These are phyloP conservation scores for Apeltes quadracus DNA, from an alignment of 2,113 vertebrate genomes.

Conservation along the genomic window DNA sequence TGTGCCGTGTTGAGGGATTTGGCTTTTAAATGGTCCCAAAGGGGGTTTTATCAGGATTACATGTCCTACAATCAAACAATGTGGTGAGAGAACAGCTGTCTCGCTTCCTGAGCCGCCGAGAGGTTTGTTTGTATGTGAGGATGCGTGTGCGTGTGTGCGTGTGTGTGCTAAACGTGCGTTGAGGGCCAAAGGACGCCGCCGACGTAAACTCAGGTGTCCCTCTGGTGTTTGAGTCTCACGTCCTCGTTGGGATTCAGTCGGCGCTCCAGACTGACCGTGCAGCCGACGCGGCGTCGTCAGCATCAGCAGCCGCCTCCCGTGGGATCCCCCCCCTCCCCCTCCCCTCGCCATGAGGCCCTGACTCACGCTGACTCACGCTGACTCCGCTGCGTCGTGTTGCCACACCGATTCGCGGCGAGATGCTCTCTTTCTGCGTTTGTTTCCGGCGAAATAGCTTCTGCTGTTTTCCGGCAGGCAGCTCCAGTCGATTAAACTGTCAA, in stretches of 20 bases:
- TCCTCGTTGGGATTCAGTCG: conserved; percentile 51
- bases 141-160: background rate
- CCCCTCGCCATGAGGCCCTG: conserved; percentile 51
- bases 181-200: conserved; percentile 4
- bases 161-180: background rate
- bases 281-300: conserved; percentile 51
- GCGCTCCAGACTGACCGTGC: conserved; percentile 32
- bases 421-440: conserved; percentile 16
- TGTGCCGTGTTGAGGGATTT: conserved; percentile 51
- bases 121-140: background rate
- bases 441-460: conserved; percentile 5
- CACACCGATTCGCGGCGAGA: conserved; percentile 29
- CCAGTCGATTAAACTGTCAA: conserved; percentile 35
- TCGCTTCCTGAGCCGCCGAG: background rate
- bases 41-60: conserved; percentile 61
- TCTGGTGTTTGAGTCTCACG: conserved; percentile 20
- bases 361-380: conserved; percentile 64
- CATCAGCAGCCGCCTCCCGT: conserved; percentile 41
- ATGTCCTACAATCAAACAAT: conserved; percentile 48
- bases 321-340: conserved; percentile 43
- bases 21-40: conserved; percentile 56
- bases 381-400: conserved; percentile 20
- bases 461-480: conserved; percentile 19
- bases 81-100: background rate
- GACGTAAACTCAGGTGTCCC: background rate